A percentile compares a stretch with the other conserved stretches of the same genome.
Evolutionary conservation across 1,140 invertebrate genomes (phyloP).

Genomic region (Saccostrea glomerata): DNA sequence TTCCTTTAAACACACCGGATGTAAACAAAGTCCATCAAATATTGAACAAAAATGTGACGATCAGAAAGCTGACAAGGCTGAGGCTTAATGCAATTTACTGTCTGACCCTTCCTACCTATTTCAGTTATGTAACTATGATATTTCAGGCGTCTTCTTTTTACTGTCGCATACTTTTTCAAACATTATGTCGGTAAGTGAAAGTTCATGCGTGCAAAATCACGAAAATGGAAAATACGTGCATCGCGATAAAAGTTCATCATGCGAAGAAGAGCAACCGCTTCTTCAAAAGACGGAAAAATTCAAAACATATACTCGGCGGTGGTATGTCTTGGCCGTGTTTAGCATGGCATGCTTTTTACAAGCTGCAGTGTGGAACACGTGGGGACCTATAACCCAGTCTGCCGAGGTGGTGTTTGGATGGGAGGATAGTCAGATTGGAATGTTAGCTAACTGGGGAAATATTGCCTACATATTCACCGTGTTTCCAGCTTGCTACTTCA

Average conservation of each 20-base stretch:
- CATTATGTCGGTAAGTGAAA: conserved; percentile 19
- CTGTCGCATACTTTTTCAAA: neutral
- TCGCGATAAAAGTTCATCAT: neutral
- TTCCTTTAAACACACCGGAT: neutral
- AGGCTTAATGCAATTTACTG: neutral
- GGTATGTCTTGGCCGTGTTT: conserved; percentile 66
- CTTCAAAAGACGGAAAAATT: conserved; percentile 7
- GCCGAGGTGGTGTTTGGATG: conserved; percentile 79
- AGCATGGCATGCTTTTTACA: conserved; percentile 59
- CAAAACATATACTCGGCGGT: conserved; percentile 59
- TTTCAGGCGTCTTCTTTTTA: too few relatives aligned
- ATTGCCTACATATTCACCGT: conserved; percentile 79
- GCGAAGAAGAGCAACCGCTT: neutral
- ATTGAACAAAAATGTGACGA: neutral
- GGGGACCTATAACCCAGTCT: conserved; percentile 80
- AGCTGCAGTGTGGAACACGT: conserved; percentile 80
- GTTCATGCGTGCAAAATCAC: neutral
- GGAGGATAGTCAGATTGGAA: conserved; percentile 78
- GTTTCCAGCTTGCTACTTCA: conserved; percentile 79
- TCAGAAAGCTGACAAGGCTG: neutral
- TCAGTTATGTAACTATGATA: neutral
- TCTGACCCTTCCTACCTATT: neutral
- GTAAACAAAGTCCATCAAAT: conserved; percentile 1
- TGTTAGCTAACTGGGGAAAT: conserved; percentile 81
- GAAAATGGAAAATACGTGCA: neutral